Base-by-base conservation (phyloP, 2,113 vertebrate species). In the Cercopithecus mona region DNA sequence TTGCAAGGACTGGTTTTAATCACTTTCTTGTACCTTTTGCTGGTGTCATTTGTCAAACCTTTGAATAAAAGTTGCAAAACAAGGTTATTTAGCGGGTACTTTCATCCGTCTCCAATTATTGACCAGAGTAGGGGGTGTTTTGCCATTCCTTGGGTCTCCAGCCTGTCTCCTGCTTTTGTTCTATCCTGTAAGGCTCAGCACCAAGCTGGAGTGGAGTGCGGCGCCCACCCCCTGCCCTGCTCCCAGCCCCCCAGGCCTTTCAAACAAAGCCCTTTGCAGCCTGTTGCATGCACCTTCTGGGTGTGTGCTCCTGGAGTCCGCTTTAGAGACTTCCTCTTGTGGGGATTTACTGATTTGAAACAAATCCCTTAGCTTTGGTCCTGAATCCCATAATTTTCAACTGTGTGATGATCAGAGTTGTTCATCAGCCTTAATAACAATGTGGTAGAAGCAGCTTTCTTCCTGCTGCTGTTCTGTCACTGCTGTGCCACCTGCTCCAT, bases 31-130 rank as follows among this genome's bases (percentile, higher is more conserved):
- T 99, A 98, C 97, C 98, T 98, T 98, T 98, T 91, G 43, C 97
- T 97, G 98, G 98, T 90, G 98, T 98, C 99, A 98, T 99, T 98
- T 99, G 98, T 99, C 99, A 99, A 99, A 97, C 98, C 96, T 98
- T 98, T 96, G 98, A 98, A 98, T 98, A 98, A 98, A 99, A 98
- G 98, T 98, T 98, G 98, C 98, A 98, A 98, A 98, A 97, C 97
- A 98, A 98, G 98, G 98, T 98, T 98, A 98, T 98, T 98, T 97
- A 98, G 98, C 76, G 97, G 98, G 97, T 98, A 98, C 98, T 94
- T 98, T 97, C 96, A 98, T 99, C 98, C 98, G 98, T 99, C 98
- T 99, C 66, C 0, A 92, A 86, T 98, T 97, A 98, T 96, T 98
- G 98, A 98, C 98, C 78, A 78, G 95, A 90, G 83, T 94, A 96